Conservation (phyloP, 2,888 invertebrate species). For the Tubulanus polymorphus region DNA sequence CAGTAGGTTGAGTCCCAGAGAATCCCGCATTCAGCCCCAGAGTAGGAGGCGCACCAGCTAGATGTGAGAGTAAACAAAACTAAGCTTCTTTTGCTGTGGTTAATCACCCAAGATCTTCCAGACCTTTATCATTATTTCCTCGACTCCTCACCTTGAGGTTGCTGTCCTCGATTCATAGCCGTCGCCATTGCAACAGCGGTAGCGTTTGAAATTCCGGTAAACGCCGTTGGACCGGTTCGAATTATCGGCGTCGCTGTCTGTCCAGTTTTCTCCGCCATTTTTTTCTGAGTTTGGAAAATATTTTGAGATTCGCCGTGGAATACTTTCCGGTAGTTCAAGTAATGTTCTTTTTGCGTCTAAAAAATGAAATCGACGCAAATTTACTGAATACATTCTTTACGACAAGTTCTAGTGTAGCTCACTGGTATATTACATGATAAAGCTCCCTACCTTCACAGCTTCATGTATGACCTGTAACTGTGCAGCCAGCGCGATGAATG, state of each 20-base stretch:
- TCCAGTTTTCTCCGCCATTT: slow-evolving; percentile 22
- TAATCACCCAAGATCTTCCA: not conserved
- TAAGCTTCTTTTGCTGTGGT: not conserved
- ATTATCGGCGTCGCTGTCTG: slow-evolving; percentile 19
- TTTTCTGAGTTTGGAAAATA: slow-evolving; percentile 63
- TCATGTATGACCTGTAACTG: slow-evolving; percentile 75
- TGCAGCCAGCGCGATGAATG: slow-evolving; percentile 82
- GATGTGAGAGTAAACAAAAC: too few relatives aligned
- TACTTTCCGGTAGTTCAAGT: slow-evolving; percentile 74
- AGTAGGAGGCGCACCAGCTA: too few relatives aligned
- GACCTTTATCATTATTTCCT: not conserved
- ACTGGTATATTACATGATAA: too few relatives aligned
- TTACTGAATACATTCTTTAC: too few relatives aligned
- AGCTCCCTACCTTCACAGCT: slow-evolving; percentile 63
- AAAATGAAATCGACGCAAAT: slow-evolving; percentile 5
- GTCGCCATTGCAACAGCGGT: slow-evolving; percentile 50
- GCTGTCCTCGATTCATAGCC: slow-evolving; percentile 45
- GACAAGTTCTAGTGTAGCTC: too few relatives aligned
- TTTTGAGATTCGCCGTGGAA: slow-evolving; percentile 73
- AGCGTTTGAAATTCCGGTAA: slow-evolving; percentile 44
- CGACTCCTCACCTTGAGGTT: slow-evolving; percentile 33
- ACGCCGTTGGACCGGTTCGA: slow-evolving; percentile 44
- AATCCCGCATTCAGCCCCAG: too few relatives aligned
- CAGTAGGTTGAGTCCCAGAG: too few relatives aligned
- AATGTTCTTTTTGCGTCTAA: slow-evolving; percentile 71